phyloP scores from a whole-genome alignment of 2,888 invertebrate species.

The Catonia carolina region DNA sequence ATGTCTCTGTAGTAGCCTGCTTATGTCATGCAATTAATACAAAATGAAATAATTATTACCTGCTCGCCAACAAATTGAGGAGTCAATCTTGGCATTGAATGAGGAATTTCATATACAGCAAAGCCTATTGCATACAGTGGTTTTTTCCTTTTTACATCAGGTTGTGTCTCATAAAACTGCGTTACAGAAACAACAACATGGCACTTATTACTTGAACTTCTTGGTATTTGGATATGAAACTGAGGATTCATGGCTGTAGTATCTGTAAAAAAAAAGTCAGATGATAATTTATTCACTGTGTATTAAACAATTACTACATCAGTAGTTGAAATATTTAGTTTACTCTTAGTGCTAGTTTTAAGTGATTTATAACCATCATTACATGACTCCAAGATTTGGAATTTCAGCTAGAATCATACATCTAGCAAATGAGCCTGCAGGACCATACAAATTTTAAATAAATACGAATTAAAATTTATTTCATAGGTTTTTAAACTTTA shows the following conservation, averaged over 20 bases:
- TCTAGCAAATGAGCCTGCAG: too few species aligned
- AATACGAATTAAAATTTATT: too few species aligned
- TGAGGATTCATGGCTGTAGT: constrained; percentile 63
- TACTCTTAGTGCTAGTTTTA: too few species aligned
- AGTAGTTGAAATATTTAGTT: too few species aligned
- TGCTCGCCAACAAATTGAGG: constrained; percentile 55
- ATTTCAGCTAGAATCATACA: too few species aligned
- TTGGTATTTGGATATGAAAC: constrained; percentile 62
- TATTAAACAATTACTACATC: too few species aligned
- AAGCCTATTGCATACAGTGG: constrained; percentile 59
- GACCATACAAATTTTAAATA: too few species aligned
- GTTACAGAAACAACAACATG: constrained; percentile 67
- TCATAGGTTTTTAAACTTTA: too few species aligned
- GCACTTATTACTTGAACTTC: constrained; percentile 55
- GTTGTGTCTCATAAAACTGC: constrained; percentile 53
- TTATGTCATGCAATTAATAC: too few species aligned
- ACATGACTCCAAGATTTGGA: too few species aligned
- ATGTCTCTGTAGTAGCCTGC: too few species aligned
- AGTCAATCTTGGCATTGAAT: constrained; percentile 53
- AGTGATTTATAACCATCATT: neutral
- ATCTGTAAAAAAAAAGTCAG: constrained; percentile 45
- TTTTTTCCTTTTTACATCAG: constrained; percentile 46
- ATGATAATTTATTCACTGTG: constrained; percentile 3
- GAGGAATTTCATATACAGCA: constrained; percentile 62
- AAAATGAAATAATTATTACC: constrained; percentile 39